Conservation (phyloP, 2,888 invertebrate species). For the Polydrusus tereticollis region DNA sequence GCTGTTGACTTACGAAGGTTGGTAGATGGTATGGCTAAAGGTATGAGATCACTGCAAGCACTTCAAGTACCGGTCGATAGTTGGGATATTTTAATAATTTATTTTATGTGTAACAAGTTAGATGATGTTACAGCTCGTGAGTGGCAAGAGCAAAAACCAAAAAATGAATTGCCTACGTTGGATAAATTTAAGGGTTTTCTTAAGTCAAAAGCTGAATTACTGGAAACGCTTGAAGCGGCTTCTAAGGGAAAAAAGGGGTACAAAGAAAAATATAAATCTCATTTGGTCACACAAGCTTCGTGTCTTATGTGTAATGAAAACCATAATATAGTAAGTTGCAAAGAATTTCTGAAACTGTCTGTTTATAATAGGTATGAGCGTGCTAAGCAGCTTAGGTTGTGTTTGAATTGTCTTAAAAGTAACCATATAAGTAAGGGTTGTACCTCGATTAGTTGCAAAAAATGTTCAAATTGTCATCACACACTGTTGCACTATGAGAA, state of each 20-base stretch:
- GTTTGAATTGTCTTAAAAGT: conserved; percentile 4
- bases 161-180: too few species aligned
- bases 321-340: background rate
- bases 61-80: background rate
- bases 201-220: conserved; percentile 9
- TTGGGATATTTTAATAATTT: background rate
- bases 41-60: background rate
- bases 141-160: too few species aligned
- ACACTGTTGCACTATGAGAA: conserved; percentile 7
- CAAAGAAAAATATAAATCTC: conserved; percentile 2
- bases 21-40: background rate
- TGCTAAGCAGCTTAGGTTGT: too few species aligned
- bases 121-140: background rate
- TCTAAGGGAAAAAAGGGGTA: background rate
- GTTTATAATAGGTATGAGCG: background rate
- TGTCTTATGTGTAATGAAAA: conserved; percentile 4
- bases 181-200: conserved; percentile 13
- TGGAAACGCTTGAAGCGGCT: background rate
- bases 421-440: background rate
- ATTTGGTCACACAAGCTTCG: background rate
- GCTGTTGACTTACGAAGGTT: background rate
- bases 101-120: too few species aligned
- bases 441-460: background rate
- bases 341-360: background rate
- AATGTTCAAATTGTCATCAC: too few species aligned